Conservation (phyloP, 1,140 invertebrate species). For the Scaptomyza pallida region DNA sequence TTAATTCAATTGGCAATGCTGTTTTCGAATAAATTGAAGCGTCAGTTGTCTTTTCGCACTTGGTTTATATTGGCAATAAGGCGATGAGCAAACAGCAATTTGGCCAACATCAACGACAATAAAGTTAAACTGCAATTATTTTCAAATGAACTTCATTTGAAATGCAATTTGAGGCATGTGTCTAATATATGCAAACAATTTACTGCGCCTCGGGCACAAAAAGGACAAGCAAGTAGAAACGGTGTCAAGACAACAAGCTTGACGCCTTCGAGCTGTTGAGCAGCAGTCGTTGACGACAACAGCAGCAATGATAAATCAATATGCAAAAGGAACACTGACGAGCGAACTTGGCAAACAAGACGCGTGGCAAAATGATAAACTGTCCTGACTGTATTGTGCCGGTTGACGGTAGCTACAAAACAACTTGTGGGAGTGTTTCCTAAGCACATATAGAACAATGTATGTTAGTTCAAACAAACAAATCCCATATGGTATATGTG, state of each 20-base stretch:
- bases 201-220: conserved; percentile 26
- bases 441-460: not conserved
- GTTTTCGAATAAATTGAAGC: not conserved
- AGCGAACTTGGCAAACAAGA: conserved; percentile 67
- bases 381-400: conserved; percentile 10
- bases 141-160: conserved; percentile 66
- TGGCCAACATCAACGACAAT: conserved; percentile 34
- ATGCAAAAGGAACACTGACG: conserved; percentile 56
- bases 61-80: conserved; percentile 10
- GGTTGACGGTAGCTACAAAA: conserved; percentile 14
- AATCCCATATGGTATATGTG: conserved; percentile 14
- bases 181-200: conserved; percentile 77
- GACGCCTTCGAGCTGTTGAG: conserved; percentile 8
- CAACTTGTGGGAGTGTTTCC: conserved; percentile 53
- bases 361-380: conserved; percentile 77
- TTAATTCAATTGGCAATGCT: conserved; percentile 15
- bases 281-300: conserved; percentile 21
- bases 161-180: conserved; percentile 70
- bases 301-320: conserved; percentile 68
- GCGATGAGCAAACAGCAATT: conserved; percentile 10
- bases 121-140: conserved; percentile 69
- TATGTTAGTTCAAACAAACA: too few relatives aligned
- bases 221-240: conserved; percentile 11
- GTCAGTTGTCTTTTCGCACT: not conserved
- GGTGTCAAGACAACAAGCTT: conserved; percentile 33